A percentile compares a stretch with the other conserved stretches of the same genome.
Evolutionary conservation across 2,113 vertebrate species (phyloP).

Genomic region (Willisornis vidua): DNA sequence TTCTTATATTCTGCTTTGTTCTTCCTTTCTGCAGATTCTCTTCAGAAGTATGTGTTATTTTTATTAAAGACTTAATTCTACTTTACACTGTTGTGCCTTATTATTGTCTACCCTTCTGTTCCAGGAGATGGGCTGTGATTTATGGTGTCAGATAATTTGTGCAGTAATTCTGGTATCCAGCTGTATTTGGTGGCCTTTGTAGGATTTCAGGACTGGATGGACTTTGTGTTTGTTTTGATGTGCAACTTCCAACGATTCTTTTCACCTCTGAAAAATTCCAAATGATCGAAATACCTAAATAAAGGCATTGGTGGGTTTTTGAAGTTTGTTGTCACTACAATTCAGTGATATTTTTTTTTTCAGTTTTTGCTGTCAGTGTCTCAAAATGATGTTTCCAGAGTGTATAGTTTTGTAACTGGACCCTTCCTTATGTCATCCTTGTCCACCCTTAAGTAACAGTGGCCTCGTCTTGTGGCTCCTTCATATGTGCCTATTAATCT

Average conservation of each 20-base stretch:
- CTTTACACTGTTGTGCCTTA: not conserved
- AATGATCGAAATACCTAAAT: not conserved
- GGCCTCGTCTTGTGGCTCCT: not conserved
- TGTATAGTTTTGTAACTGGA: not conserved
- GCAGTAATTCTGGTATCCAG: not conserved
- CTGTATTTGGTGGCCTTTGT: not conserved
- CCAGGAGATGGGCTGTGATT: not conserved
- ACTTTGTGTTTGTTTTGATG: not conserved
- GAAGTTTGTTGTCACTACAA: not conserved
- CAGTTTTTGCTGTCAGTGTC: not conserved
- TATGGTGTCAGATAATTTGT: not conserved
- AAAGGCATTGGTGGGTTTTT: rapidly evolving
- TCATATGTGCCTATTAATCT: not conserved
- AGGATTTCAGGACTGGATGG: not conserved
- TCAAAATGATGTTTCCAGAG: not conserved
- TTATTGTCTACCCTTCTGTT: not conserved
- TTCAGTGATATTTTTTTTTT: not conserved
- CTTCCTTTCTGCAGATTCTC: not conserved
- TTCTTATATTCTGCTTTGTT: not conserved
- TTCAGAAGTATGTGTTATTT: not conserved
- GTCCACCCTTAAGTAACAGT: not conserved
- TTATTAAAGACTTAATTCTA: not conserved
- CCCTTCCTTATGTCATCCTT: not conserved
- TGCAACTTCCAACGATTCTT: not conserved
- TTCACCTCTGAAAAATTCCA: not conserved